Percentiles rank a stretch among this genome's conserved stretches.
phyloP scores from a whole-genome alignment of 2,113 vertebrate genomes.

The Tyto alba region DNA sequence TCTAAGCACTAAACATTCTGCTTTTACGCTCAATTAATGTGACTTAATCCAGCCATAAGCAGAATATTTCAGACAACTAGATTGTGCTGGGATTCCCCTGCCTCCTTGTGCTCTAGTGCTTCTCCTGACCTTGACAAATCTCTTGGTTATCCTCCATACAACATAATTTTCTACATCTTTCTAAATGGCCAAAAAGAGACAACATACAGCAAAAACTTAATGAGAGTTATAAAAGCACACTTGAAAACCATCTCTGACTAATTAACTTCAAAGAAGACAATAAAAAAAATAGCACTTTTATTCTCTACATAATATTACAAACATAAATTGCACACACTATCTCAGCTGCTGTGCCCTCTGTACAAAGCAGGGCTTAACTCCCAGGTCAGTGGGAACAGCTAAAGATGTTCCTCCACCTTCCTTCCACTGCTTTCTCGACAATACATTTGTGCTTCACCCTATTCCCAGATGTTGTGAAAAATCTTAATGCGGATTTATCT shows the following conservation, averaged over 20 bases:
- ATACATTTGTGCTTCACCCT: not conserved
- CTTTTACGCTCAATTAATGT: constrained; percentile 12
- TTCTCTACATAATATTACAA: not conserved
- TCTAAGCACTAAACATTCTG: not conserved
- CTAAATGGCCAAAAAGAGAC: constrained; percentile 5
- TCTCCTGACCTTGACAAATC: constrained; percentile 41
- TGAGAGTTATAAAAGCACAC: not conserved
- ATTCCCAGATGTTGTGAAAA: not conserved
- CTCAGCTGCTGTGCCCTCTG: not conserved
- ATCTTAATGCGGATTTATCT: not conserved
- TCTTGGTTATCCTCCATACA: not conserved
- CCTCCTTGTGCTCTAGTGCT: not conserved
- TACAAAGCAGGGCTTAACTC: not conserved
- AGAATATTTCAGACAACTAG: constrained; percentile 20
- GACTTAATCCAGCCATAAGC: constrained; percentile 5
- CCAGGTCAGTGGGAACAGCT: not conserved
- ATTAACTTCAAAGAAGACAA: constrained; percentile 15
- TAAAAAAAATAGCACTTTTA: not conserved
- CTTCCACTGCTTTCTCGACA: not conserved
- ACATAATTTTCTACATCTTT: not conserved
- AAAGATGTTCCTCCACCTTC: not conserved
- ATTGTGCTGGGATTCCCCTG: not conserved
- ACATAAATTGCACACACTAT: not conserved
- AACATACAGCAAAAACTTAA: constrained; percentile 11
- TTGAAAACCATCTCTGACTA: constrained; percentile 6